Percentiles rank a stretch among this genome's conserved stretches.
These are phyloP conservation scores for Argentina silus DNA, from an alignment of 2,797 vertebrate species.

Conservation along the genomic window DNA sequence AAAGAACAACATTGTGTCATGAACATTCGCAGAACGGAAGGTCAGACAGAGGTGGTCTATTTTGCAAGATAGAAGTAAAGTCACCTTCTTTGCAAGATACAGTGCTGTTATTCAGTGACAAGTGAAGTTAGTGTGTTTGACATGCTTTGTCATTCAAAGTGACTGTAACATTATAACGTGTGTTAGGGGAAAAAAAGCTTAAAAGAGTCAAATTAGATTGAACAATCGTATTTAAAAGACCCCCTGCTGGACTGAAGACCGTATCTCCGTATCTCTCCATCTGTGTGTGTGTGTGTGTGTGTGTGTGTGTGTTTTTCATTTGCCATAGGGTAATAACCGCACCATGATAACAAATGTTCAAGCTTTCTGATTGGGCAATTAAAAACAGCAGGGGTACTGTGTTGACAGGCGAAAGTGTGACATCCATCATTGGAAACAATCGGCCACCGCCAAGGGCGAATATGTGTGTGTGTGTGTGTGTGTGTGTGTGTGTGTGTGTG, in stretches of 20 bases:
- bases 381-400: conserved; percentile 77
- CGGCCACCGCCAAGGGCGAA: conserved; percentile 61
- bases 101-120: too few relatives aligned
- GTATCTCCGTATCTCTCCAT: conserved; percentile 12
- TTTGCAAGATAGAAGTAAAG: not conserved
- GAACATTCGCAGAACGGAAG: too few relatives aligned
- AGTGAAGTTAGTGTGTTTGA: too few relatives aligned
- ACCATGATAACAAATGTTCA: conserved; percentile 66
- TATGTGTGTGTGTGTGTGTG: conserved; percentile 15
- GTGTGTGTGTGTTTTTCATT: conserved; percentile 26
- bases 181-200: too few relatives aligned
- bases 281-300: conserved; percentile 23
- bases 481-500: conserved; percentile 12
- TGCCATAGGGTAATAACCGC: conserved; percentile 73
- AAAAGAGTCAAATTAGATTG: too few relatives aligned
- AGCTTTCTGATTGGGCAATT: conserved; percentile 79
- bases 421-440: conserved; percentile 81
- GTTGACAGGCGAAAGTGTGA: conserved; percentile 75
- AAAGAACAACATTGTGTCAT: not conserved
- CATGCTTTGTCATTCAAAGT: too few relatives aligned
- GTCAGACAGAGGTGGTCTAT: conserved; percentile 5
- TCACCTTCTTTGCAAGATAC: too few relatives aligned
- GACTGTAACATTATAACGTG: too few relatives aligned
- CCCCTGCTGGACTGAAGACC: too few relatives aligned
- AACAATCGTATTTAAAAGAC: too few relatives aligned